Conservation (phyloP, 64 coral and sea anemone species). For the Stylophora pistillata region DNA sequence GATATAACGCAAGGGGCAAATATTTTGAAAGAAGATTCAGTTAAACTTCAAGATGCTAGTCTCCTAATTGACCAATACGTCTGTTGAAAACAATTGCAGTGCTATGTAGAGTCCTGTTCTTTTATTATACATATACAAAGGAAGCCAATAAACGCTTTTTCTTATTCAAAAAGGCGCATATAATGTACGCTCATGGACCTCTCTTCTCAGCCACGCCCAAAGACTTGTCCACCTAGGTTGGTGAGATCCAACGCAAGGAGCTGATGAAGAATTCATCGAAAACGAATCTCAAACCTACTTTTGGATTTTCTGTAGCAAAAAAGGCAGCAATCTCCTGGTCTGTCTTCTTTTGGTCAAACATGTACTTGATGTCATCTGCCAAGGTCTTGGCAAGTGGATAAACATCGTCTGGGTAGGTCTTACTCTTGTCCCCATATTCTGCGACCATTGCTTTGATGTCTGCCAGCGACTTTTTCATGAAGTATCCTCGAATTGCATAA, state of each 20-base stretch:
- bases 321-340: slow-evolving; percentile 44
- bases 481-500: slow-evolving; percentile 57
- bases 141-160: no score
- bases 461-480: slow-evolving; percentile 11
- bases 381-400: slow-evolving; percentile 43
- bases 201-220: no score
- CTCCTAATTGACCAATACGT: no score
- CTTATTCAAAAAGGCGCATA: no score
- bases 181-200: no score
- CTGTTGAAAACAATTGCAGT: no score
- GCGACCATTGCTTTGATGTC: slow-evolving; percentile 30
- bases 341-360: slow-evolving; percentile 37
- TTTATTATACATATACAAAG: no score
- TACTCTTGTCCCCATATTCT: slow-evolving; percentile 9
- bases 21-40: no score
- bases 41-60: no score
- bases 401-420: slow-evolving; percentile 33
- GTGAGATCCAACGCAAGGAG: slow-evolving; percentile 2
- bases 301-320: slow-evolving; percentile 38
- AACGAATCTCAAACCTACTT: slow-evolving; percentile 30
- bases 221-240: no score
- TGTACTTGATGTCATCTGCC: slow-evolving; percentile 45
- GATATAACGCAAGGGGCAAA: no score
- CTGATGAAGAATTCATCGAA: slow-evolving; percentile 52
- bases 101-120: no score